Percentiles rank a stretch among this genome's conserved stretches.
These are phyloP conservation scores for Melieria crassipennis DNA, from an alignment of 2,888 invertebrate species.

Conservation along the genomic window DNA sequence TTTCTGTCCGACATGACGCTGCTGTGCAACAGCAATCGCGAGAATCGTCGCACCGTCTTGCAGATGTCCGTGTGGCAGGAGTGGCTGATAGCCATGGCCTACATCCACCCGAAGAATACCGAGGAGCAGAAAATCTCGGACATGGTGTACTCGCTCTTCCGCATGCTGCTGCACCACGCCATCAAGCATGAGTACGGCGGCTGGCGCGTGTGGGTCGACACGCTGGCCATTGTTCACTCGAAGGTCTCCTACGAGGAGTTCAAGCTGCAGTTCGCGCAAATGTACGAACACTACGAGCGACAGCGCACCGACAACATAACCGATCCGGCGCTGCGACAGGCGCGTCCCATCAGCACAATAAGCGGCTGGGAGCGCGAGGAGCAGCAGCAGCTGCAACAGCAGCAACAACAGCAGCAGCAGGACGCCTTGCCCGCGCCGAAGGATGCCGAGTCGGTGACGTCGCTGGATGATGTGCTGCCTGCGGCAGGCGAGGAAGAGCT, in stretches of 20 bases:
- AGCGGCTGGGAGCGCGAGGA: conserved; percentile 89
- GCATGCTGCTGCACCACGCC: conserved; percentile 97
- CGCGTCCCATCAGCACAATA: conserved; percentile 94
- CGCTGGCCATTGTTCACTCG: conserved; percentile 98
- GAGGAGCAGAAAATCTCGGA: conserved; percentile 97
- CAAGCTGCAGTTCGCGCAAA: conserved; percentile 95
- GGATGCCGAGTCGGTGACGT: conserved; percentile 50
- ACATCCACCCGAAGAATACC: conserved; percentile 94
- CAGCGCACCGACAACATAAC: conserved; percentile 94
- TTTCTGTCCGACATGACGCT: conserved; percentile 99
- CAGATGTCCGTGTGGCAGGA: conserved; percentile 99
- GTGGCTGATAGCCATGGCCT: conserved; percentile 98
- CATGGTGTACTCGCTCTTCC: conserved; percentile 97
- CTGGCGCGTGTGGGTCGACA: conserved; percentile 99
- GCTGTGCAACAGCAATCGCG: conserved; percentile 95
- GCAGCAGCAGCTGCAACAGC: conserved; percentile 59
- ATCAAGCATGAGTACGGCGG: conserved; percentile 99
- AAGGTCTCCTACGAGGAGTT: conserved; percentile 99
- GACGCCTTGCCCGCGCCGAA: conserved; percentile 35
- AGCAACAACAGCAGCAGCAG: conserved; percentile 19
- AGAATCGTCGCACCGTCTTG: conserved; percentile 95
- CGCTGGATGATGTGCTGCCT: conserved; percentile 58
- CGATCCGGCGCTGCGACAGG: conserved; percentile 91
- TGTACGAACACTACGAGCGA: conserved; percentile 96
- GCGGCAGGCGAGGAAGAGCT: conserved; percentile 49